These are phyloP conservation scores for Zophobas atratus DNA, from an alignment of 1,140 invertebrate species.

Conservation along the genomic window DNA sequence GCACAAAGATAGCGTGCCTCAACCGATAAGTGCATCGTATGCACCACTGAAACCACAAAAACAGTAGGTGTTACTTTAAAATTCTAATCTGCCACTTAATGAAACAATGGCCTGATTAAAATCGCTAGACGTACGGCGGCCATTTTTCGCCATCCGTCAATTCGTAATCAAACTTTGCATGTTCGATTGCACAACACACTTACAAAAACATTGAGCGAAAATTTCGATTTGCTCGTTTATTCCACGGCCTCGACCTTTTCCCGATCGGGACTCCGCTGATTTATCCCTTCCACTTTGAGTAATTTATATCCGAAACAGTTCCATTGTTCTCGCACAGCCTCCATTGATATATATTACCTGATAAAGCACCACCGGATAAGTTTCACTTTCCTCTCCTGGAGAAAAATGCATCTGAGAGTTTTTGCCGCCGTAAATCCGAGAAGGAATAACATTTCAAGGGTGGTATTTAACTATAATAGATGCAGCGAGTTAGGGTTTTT, in stretches of 20 bases:
- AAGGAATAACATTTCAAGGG: slow-evolving; percentile 8
- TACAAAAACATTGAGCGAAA: no score
- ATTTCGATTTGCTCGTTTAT: no score
- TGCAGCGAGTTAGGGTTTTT: slow-evolving; percentile 32
- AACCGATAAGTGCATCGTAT: no score
- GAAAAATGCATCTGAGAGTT: slow-evolving; percentile 28
- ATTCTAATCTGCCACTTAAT: no score
- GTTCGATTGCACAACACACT: no score
- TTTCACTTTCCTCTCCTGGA: slow-evolving; percentile 27
- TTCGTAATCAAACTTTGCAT: no score
- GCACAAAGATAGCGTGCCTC: no score
- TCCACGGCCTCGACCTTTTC: neutral
- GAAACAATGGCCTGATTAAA: no score
- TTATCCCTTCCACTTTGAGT: slow-evolving; percentile 22
- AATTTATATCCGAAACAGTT: slow-evolving; percentile 37
- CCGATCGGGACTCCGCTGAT: neutral
- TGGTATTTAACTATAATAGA: slow-evolving; percentile 34
- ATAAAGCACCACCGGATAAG: slow-evolving; percentile 17
- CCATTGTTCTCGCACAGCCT: slow-evolving; percentile 21
- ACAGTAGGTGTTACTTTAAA: no score
- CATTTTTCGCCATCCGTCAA: no score
- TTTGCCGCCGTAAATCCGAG: slow-evolving; percentile 17
- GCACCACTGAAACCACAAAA: no score
- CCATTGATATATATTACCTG: slow-evolving; percentile 39
- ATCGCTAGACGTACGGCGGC: no score